Evolutionary conservation across 2,797 vertebrate genomes (phyloP).

Genomic region (Falco concolor): DNA sequence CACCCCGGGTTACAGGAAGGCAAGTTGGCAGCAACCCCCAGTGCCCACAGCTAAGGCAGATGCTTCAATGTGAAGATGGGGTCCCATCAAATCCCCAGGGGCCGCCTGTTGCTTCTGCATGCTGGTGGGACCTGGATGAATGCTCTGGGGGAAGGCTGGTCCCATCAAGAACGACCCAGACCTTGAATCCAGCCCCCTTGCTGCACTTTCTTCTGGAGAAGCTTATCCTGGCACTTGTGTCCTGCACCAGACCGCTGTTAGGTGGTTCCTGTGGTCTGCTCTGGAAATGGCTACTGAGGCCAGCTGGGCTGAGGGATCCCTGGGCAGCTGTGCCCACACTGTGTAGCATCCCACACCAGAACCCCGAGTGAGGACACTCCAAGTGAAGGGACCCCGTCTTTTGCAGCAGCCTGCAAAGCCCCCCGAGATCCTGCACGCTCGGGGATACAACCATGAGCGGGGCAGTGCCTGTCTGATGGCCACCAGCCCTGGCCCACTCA

Average conservation of each 20-base stretch:
- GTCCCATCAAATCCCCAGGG: neutral
- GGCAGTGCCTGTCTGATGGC: neutral
- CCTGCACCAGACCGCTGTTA: neutral
- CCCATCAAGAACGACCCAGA: neutral
- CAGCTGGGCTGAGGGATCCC: rapidly evolving
- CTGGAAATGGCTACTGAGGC: neutral
- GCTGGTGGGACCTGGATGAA: neutral
- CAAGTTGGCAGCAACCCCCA: neutral
- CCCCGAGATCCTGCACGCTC: neutral
- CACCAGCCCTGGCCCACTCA: neutral
- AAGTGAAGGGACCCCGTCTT: neutral
- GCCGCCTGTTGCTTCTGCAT: neutral
- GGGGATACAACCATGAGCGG: too few species aligned
- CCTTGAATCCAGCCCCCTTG: neutral
- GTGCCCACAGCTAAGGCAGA: neutral
- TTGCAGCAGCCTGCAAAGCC: neutral
- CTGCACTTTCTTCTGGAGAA: neutral
- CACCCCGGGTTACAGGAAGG: neutral
- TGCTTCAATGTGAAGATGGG: neutral
- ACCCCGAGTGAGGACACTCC: neutral
- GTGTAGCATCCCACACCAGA: neutral
- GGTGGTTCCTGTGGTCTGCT: neutral
- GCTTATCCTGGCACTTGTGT: neutral
- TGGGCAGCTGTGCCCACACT: neutral
- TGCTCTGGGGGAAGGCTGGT: neutral